These are phyloP conservation scores for Limnephilus lunatus DNA, from an alignment of 2,888 invertebrate genomes.

Conservation along the genomic window DNA sequence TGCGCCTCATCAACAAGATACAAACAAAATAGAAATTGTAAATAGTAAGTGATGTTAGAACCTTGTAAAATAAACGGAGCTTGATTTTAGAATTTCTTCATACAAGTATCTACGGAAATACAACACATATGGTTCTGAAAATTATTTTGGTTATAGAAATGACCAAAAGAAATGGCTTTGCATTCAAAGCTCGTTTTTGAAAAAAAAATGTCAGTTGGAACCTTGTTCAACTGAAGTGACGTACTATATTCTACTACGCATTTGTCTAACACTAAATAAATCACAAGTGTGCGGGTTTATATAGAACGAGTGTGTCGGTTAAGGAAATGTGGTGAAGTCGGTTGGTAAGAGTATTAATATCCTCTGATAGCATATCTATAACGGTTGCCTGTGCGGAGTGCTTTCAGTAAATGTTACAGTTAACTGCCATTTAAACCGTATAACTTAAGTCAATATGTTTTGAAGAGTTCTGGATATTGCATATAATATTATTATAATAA, in stretches of 20 bases:
- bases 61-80: too few species aligned
- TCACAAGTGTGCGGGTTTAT: not conserved
- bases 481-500: not conserved
- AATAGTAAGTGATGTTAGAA: too few species aligned
- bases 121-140: too few species aligned
- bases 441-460: not conserved
- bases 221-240: too few species aligned
- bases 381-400: not conserved
- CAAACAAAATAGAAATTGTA: too few species aligned
- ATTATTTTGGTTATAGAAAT: too few species aligned
- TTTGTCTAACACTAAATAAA: not conserved
- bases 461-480: not conserved
- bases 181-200: too few species aligned
- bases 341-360: not conserved
- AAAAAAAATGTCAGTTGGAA: too few species aligned
- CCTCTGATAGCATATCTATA: not conserved
- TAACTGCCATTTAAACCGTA: not conserved
- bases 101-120: too few species aligned
- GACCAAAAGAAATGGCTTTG: too few species aligned
- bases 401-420: not conserved
- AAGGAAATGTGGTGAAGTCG: conserved; percentile 2
- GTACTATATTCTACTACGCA: not conserved
- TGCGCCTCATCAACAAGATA: too few species aligned
- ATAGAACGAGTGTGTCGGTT: not conserved
- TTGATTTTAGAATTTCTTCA: too few species aligned